Conservation (phyloP, 2,888 invertebrate genomes). For the Ceriagrion tenellum region DNA sequence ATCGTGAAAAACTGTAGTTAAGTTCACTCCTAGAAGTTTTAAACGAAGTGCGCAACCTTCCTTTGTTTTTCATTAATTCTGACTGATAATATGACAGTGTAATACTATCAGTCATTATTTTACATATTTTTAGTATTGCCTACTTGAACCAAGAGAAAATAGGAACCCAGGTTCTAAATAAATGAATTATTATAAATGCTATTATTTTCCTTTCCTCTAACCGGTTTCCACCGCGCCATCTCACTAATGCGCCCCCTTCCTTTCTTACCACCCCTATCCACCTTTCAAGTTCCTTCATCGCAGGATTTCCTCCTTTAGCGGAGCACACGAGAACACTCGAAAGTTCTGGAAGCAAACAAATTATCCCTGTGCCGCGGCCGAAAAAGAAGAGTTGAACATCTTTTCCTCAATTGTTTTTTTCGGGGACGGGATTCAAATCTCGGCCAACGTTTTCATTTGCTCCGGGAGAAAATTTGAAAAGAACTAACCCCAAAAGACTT, state of each 20-base stretch:
- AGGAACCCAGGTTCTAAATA: too few species aligned
- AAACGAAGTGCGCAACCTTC: too few species aligned
- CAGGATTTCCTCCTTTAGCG: neutral
- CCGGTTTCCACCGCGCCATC: neutral
- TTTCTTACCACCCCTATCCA: neutral
- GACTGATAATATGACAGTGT: too few species aligned
- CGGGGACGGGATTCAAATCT: neutral
- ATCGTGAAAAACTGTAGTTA: too few species aligned
- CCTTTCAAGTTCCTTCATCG: neutral
- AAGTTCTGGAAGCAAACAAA: neutral
- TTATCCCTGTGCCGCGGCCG: neutral
- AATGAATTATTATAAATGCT: too few species aligned
- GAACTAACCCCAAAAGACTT: neutral
- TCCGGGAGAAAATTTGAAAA: neutral
- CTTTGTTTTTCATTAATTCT: too few species aligned
- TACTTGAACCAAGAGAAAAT: too few species aligned
- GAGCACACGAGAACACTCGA: neutral
- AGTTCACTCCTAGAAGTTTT: too few species aligned
- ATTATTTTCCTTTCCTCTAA: neutral
- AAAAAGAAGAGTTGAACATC: neutral
- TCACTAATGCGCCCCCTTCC: neutral
- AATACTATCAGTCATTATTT: too few species aligned
- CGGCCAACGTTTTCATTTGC: neutral
- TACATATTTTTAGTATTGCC: too few species aligned
- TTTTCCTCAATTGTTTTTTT: neutral